These are phyloP conservation scores for Pogonocichla stellata DNA, from an alignment of 2,113 vertebrate species.

Conservation along the genomic window DNA sequence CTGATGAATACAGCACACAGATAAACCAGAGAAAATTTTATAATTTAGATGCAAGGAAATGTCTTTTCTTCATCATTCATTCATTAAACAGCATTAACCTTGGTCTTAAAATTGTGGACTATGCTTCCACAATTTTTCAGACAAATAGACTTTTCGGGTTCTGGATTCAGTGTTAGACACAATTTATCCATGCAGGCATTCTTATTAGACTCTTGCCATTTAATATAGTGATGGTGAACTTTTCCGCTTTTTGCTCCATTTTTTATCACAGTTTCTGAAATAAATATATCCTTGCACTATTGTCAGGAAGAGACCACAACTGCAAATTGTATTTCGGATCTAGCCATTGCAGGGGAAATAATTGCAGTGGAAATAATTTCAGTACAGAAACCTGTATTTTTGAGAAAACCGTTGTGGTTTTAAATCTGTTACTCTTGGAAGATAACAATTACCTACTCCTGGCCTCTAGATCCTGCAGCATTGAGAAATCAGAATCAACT, in stretches of 20 bases:
- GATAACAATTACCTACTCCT: background rate
- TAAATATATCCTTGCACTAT: background rate
- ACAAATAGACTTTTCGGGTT: background rate
- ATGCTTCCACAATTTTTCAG: background rate
- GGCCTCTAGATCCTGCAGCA: background rate
- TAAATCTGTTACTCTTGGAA: background rate
- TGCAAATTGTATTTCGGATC: background rate
- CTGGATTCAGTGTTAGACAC: background rate
- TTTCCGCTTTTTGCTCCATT: background rate
- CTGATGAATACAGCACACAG: background rate
- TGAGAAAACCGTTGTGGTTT: background rate
- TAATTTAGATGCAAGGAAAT: background rate
- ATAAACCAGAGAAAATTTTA: background rate
- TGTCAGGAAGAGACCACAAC: background rate
- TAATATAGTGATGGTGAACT: background rate
- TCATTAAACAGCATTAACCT: constrained; percentile 2
- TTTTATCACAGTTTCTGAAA: background rate
- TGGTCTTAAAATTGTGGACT: background rate
- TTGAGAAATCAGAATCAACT: background rate
- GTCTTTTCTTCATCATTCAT: background rate
- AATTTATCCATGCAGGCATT: background rate
- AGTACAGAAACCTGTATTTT: background rate
- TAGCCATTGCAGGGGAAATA: background rate
- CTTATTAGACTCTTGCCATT: background rate
- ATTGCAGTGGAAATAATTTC: background rate